Evolutionary conservation across 2,888 invertebrate genomes (phyloP).

Genomic region (Nomada lathburiana): DNA sequence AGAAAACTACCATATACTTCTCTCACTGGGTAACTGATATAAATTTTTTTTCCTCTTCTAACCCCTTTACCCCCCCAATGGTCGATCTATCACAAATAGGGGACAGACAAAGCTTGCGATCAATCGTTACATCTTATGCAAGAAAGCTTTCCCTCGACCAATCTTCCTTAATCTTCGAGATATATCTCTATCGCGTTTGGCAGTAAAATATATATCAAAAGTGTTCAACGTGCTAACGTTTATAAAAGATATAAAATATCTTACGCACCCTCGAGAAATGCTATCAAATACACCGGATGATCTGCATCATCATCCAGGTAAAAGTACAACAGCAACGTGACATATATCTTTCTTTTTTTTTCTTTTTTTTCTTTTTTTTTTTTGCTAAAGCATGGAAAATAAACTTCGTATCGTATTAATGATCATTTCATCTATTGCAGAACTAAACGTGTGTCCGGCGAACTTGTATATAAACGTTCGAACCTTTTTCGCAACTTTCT

Average conservation of each 20-base stretch:
- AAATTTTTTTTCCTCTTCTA: conserved; percentile 51
- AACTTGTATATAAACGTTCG: conserved; percentile 5
- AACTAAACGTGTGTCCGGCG: conserved; percentile 26
- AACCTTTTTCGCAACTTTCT: neutral
- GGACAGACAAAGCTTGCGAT: conserved; percentile 20
- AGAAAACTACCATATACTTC: conserved; percentile 63
- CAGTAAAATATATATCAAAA: conserved; percentile 66
- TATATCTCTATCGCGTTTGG: conserved; percentile 42
- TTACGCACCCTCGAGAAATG: conserved; percentile 46
- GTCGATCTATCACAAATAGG: conserved; percentile 56
- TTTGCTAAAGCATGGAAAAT: conserved; percentile 28
- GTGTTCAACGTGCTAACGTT: conserved; percentile 51
- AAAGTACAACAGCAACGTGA: conserved; percentile 31
- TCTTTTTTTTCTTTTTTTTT: neutral
- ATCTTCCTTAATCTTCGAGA: conserved; percentile 1
- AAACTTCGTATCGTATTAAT: conserved; percentile 29
- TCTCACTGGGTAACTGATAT: conserved; percentile 74
- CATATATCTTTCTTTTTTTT: conserved; percentile 1
- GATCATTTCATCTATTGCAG: conserved; percentile 1
- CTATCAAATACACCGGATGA: conserved; percentile 36
- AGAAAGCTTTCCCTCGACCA: neutral
- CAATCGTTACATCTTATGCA: conserved; percentile 14
- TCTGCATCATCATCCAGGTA: conserved; percentile 9
- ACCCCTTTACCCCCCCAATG: conserved; percentile 1
- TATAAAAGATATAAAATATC: conserved; percentile 62